Conservation (phyloP, 2,797 vertebrate species). For the Calcarius lapponicus region DNA sequence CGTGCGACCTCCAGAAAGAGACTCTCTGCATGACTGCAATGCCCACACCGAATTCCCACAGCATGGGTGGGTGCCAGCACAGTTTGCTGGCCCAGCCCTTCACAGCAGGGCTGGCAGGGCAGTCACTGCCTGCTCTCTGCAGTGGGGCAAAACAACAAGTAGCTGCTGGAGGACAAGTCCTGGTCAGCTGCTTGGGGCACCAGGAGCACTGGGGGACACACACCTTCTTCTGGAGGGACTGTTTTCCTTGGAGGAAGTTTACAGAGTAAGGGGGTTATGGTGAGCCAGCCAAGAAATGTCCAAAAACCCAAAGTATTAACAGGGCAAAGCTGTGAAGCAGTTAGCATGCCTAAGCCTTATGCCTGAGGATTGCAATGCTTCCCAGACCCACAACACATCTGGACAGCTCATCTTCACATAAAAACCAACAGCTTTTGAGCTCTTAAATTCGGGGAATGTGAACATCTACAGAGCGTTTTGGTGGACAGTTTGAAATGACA, state of each 20-base stretch:
- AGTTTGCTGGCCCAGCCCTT: background rate
- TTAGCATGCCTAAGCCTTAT: background rate
- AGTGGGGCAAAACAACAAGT: rapidly evolving
- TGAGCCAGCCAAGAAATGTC: background rate
- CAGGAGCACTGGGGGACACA: rapidly evolving
- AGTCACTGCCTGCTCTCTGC: background rate
- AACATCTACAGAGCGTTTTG: background rate
- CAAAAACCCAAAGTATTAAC: background rate
- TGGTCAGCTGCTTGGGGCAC: background rate
- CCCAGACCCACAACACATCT: background rate
- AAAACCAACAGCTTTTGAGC: background rate
- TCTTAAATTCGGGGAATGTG: background rate
- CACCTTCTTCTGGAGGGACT: background rate
- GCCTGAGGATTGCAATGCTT: background rate
- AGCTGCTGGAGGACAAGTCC: background rate
- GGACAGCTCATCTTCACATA: constrained; percentile 6
- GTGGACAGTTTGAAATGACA: constrained; percentile 13
- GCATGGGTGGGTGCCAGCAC: background rate
- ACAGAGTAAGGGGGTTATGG: background rate
- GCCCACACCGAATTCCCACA: background rate
- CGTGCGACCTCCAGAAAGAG: background rate
- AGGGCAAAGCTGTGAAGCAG: background rate
- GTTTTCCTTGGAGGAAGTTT: background rate
- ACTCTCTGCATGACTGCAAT: background rate
- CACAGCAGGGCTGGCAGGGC: background rate